A percentile compares a stretch with the other conserved stretches of the same genome.
phyloP scores from a whole-genome alignment of 2,797 vertebrate species.

The Melanotaenia nigrans region DNA sequence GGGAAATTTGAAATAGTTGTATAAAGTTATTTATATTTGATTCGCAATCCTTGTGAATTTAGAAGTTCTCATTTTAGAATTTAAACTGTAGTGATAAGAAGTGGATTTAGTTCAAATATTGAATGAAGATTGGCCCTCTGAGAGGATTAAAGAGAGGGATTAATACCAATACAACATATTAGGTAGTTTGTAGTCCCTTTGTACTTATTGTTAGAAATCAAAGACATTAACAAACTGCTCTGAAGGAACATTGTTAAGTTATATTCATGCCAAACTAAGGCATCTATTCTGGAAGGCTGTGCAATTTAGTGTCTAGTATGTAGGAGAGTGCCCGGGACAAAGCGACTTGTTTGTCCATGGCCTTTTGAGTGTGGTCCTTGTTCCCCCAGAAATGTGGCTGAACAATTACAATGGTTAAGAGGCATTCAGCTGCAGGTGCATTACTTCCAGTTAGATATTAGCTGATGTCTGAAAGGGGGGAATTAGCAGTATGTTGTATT shows the following conservation, averaged over 20 bases:
- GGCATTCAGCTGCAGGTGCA: constrained; percentile 99
- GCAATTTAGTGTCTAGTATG: constrained; percentile 89
- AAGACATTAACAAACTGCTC: constrained; percentile 79
- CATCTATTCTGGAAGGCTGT: constrained; percentile 83
- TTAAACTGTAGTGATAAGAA: not conserved
- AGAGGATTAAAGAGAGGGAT: constrained; percentile 50
- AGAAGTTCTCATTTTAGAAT: constrained; percentile 4
- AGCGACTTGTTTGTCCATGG: constrained; percentile 92
- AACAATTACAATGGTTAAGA: constrained; percentile 92
- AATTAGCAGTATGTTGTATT: constrained; percentile 99
- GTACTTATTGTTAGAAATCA: constrained; percentile 73
- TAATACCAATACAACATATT: constrained; percentile 71
- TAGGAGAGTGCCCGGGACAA: constrained; percentile 84
- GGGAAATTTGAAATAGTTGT: constrained; percentile 1
- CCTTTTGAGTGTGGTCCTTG: constrained; percentile 86
- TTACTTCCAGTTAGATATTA: constrained; percentile 97
- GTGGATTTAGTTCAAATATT: constrained; percentile 9
- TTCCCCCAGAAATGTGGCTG: constrained; percentile 89
- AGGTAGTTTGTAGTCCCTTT: constrained; percentile 75
- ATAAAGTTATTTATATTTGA: constrained; percentile 4
- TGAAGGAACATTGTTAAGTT: constrained; percentile 82
- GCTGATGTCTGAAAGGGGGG: constrained; percentile 95
- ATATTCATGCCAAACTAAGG: constrained; percentile 85
- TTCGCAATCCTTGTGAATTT: not conserved
- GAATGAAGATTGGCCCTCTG: not conserved